phyloP scores from a whole-genome alignment of 2,888 invertebrate species.

The Phlogophora meticulosa region DNA sequence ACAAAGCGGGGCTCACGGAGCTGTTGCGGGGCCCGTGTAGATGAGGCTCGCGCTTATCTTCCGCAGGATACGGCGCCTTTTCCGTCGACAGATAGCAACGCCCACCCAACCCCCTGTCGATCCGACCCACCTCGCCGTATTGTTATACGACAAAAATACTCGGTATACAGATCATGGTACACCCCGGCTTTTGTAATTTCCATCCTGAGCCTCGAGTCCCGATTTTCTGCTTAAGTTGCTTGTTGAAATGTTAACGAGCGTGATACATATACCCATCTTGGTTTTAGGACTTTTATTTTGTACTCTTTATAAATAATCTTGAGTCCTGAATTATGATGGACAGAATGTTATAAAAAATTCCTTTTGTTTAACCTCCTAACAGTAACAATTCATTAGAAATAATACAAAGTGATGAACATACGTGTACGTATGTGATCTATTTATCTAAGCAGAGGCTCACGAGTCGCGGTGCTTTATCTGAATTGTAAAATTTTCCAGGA shows the following conservation, averaged over 20 bases:
- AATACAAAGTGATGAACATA: background rate
- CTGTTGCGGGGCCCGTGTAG: slow-evolving; percentile 56
- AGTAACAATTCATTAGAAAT: background rate
- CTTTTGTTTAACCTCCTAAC: background rate
- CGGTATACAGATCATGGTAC: slow-evolving; percentile 26
- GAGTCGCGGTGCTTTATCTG: slow-evolving; percentile 31
- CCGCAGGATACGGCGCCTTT: slow-evolving; percentile 79
- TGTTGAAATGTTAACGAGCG: slow-evolving; percentile 20
- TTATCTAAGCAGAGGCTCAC: slow-evolving; percentile 11
- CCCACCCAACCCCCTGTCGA: slow-evolving; percentile 29
- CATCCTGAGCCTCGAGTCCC: slow-evolving; percentile 5
- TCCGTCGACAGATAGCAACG: slow-evolving; percentile 73
- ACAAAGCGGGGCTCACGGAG: slow-evolving; percentile 50
- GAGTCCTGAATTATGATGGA: background rate
- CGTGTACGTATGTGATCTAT: slow-evolving; percentile 35
- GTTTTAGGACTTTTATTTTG: background rate
- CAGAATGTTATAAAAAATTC: background rate
- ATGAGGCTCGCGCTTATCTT: slow-evolving; percentile 82
- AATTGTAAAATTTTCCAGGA: slow-evolving; percentile 55
- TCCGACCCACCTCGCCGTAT: slow-evolving; percentile 50
- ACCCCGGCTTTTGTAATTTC: slow-evolving; percentile 26
- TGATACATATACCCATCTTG: slow-evolving; percentile 5
- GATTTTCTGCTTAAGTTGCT: slow-evolving; percentile 36
- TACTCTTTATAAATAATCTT: background rate
- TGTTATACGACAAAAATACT: slow-evolving; percentile 46